A percentile compares a stretch with the other conserved stretches of the same genome.
These are phyloP conservation scores for Peromyscus maniculatus DNA, from an alignment of 2,113 vertebrate species.

Conservation along the genomic window DNA sequence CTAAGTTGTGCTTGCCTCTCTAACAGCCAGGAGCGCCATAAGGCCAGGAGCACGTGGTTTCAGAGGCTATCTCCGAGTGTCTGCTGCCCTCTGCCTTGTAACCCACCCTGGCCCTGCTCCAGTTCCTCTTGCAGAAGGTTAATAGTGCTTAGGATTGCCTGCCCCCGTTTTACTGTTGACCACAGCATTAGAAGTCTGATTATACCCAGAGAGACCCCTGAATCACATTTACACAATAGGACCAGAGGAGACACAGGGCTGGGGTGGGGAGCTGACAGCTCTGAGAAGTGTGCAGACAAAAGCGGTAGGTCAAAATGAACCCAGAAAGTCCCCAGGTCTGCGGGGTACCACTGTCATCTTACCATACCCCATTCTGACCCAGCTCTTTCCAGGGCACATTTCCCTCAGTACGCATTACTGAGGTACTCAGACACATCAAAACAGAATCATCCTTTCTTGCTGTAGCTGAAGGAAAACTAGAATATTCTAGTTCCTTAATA, in stretches of 20 bases:
- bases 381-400: background rate
- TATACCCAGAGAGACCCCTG: background rate
- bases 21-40: background rate
- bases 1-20: background rate
- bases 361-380: background rate
- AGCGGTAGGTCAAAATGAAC: background rate
- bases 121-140: background rate
- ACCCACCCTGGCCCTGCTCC: background rate
- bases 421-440: background rate
- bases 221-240: background rate
- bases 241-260: fast-evolving
- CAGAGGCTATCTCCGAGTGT: background rate
- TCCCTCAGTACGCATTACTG: background rate
- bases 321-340: background rate
- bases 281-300: fast-evolving
- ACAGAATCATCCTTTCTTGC: background rate
- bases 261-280: fast-evolving
- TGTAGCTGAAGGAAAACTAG: background rate
- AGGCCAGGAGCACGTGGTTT: background rate
- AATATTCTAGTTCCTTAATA: background rate
- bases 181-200: background rate
- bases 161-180: background rate
- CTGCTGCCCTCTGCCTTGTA: background rate
- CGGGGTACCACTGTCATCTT: background rate
- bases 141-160: background rate